phyloP scores from a whole-genome alignment of 1,140 invertebrate genomes.

The Aphelenchoides fujianensis region DNA sequence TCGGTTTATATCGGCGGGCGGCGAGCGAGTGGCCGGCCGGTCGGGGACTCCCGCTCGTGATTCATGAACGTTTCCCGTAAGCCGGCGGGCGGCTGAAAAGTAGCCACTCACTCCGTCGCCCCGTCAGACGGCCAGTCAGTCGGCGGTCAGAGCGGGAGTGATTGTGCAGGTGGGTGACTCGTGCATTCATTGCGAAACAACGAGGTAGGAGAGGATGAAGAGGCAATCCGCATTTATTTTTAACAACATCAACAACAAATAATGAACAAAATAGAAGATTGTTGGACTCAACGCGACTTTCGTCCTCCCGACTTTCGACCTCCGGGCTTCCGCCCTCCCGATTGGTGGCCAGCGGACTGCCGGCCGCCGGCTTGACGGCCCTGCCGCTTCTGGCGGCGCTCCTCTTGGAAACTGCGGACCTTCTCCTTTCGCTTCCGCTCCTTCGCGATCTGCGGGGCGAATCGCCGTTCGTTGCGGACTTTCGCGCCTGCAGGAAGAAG shows the following conservation, averaged over 20 bases:
- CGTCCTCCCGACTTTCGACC: slow-evolving; percentile 9
- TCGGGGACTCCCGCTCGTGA: background rate
- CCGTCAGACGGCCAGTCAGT: too few species aligned
- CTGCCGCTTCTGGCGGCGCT: slow-evolving; percentile 32
- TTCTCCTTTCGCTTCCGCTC: slow-evolving; percentile 25
- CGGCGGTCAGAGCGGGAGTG: background rate
- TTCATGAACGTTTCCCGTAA: too few species aligned
- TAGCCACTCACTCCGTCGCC: too few species aligned
- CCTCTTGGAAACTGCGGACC: slow-evolving; percentile 37
- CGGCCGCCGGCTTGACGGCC: background rate
- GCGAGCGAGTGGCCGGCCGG: background rate
- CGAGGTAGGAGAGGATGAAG: background rate
- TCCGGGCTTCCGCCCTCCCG: too few species aligned
- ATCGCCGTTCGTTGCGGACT: slow-evolving; percentile 56
- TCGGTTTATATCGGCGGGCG: too few species aligned
- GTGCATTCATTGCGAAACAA: background rate
- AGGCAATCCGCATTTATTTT: background rate
- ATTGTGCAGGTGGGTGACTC: background rate
- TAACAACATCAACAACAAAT: background rate
- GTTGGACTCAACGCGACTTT: background rate
- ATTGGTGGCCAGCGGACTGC: too few species aligned
- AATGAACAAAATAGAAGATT: too few species aligned
- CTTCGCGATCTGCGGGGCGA: slow-evolving; percentile 44
- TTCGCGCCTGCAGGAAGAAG: background rate
- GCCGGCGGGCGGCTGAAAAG: too few species aligned